Evolutionary conservation across 2,888 invertebrate genomes (phyloP), one percentile per base, ranked within the genome.

Genomic region (Mythimna pallens): DNA sequence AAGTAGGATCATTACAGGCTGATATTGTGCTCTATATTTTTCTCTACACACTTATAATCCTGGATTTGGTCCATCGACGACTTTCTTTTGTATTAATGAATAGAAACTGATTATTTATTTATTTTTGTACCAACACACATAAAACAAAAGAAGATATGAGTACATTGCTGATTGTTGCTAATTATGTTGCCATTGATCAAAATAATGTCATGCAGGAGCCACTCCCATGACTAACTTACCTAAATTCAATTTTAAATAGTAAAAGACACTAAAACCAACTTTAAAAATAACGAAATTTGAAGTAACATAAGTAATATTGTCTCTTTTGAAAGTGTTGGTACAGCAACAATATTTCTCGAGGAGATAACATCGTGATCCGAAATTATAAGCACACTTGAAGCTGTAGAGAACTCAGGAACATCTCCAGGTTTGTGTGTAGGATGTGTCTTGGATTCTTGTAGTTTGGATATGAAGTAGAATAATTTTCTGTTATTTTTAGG

Each of bases 371-470:
- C 89, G 83, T 86, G 81, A 86, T 87, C 89, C 87, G 80, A 91
- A 92, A 92, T 91, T 90, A 90, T 90, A 90, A 91, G 90, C 86
- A 82, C 88, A 89, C 90, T 92, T 90, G 88, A 91, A 89, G 87
- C 82, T 87, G 89, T 87, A 81, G 87, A 89, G 89, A 88, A 87
- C 89, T 83, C 84, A 86, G 88, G 88, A 89, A 90, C 87, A 87
- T 90, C 89, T 91, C 82, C 80, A 78, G 79, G 72, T 66, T 76
- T 74, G 84, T 88, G 89, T 89, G 92, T 92, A 90, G 92, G 92
- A 86, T 62, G 91, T 6, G 54, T 1, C 73, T 66, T 22, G 20
- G 84, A 84, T 61, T n/a, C 22, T 1, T 64, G n/a, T 3, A 63
- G 59, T 52, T 3, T 78, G 81, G 87, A 85, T 77, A 75, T 4